Evolutionary conservation across 2,888 invertebrate genomes (phyloP), one percentile per base, ranked within the genome.

Genomic region (Rhyacophila evoluta): DNA sequence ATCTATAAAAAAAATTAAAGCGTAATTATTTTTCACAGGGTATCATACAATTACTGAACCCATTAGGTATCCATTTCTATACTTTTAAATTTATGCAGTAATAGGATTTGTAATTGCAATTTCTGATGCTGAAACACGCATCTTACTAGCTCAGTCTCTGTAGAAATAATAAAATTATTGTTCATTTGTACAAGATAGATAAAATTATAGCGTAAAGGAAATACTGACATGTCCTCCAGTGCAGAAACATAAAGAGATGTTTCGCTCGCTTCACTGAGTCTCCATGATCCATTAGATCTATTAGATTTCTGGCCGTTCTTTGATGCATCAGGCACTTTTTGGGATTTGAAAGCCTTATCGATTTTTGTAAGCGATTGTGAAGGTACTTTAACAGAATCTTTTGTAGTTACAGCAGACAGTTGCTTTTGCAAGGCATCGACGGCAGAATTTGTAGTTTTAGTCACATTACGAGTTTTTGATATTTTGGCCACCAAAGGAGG

Each of bases 161-260:
- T n/a, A n/a, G n/a, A n/a, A n/a, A n/a, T n/a, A n/a, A n/a, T n/a
- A n/a, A n/a, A n/a, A n/a, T n/a, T n/a, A n/a, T n/a, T n/a, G n/a
- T n/a, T n/a, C n/a, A n/a, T n/a, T n/a, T n/a, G n/a, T n/a, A n/a
- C n/a, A n/a, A n/a, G n/a, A n/a, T n/a, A n/a, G n/a, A n/a, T n/a
- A n/a, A n/a, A n/a, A n/a, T n/a, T n/a, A n/a, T n/a, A n/a, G n/a
- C n/a, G n/a, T n/a, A n/a, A 75, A 33, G 77, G 79, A 74, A 72
- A 55, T 80, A 79, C 91, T 91, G 86, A 93, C 92, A 92, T 89
- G 81, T 93, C 94, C 85, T 95, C 95, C 83, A 94, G 87, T 2
- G 95, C 95, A 80, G 95, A 94, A 85, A 93, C 90, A 84, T 96
- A 95, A 37, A 95, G 87, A 25, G 95, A 94, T 55, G 95, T 94